phyloP scores from a whole-genome alignment of 2,113 vertebrate genomes.

The Oxyruncus cristatus region DNA sequence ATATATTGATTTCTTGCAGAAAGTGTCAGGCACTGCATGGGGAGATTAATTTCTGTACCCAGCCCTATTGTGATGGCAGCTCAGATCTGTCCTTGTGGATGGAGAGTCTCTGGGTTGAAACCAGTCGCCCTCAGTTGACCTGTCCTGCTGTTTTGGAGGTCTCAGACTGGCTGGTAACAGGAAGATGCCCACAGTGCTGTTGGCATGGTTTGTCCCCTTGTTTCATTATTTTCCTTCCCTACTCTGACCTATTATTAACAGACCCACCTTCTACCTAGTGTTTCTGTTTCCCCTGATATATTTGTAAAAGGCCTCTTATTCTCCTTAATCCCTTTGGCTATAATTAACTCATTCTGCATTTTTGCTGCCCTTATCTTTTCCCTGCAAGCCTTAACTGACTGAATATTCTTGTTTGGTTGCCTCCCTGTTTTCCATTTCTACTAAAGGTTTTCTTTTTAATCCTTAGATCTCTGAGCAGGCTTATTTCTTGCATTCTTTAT shows the following conservation, averaged over 20 bases:
- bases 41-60: background rate
- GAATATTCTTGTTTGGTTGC: constrained; percentile 71
- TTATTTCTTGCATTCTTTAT: constrained; percentile 34
- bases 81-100: background rate
- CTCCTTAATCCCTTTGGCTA: constrained; percentile 68
- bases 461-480: constrained; percentile 58
- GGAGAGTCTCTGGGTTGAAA: background rate
- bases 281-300: constrained; percentile 67
- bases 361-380: constrained; percentile 70
- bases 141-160: background rate
- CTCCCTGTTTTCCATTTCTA: constrained; percentile 68
- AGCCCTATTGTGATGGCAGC: background rate
- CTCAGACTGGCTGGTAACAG: background rate
- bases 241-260: constrained; percentile 58
- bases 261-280: constrained; percentile 64
- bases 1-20: background rate
- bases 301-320: constrained; percentile 67
- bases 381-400: constrained; percentile 67
- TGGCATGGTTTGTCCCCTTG: constrained; percentile 30
- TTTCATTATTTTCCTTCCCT: constrained; percentile 48
- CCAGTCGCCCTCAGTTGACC: background rate
- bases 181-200: background rate
- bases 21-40: background rate
- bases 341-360: constrained; percentile 72
- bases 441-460: constrained; percentile 62